Conservation (phyloP, 2,888 invertebrate genomes). For the Biston betularia region DNA sequence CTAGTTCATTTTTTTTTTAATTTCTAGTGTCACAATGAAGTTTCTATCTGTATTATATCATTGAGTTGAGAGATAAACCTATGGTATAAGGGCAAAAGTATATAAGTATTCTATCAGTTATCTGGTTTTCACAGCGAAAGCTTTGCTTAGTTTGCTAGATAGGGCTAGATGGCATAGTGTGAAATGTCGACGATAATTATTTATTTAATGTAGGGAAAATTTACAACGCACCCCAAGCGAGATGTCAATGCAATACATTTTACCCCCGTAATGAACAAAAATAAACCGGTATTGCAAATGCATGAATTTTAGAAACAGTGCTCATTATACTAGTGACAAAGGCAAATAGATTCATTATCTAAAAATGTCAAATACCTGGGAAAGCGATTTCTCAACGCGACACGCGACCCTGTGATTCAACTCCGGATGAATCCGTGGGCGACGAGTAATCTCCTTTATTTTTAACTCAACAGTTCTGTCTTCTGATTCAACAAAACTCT, state of each 20-base stretch:
- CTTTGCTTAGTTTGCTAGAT: no score
- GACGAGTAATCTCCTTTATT: constrained; percentile 70
- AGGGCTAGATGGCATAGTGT: no score
- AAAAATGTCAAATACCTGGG: constrained; percentile 60
- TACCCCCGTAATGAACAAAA: not conserved
- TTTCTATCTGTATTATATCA: no score
- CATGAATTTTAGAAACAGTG: not conserved
- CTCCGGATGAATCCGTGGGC: constrained; percentile 63
- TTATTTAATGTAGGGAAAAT: no score
- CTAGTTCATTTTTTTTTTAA: no score
- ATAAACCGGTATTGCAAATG: not conserved
- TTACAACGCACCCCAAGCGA: no score
- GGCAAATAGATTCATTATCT: constrained; percentile 48
- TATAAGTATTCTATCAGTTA: no score
- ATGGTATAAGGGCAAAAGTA: no score
- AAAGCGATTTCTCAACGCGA: constrained; percentile 61
- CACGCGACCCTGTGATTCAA: constrained; percentile 63
- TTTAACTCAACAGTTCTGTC: constrained; percentile 59
- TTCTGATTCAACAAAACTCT: constrained; percentile 71
- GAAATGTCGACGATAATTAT: no score
- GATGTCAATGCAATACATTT: not conserved
- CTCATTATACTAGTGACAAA: constrained; percentile 2
- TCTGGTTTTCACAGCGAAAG: no score
- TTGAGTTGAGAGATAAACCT: no score
- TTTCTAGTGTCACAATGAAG: no score